These are phyloP conservation scores for Melanostigma gelatinosum DNA, from an alignment of 2,113 vertebrate species.

Conservation along the genomic window DNA sequence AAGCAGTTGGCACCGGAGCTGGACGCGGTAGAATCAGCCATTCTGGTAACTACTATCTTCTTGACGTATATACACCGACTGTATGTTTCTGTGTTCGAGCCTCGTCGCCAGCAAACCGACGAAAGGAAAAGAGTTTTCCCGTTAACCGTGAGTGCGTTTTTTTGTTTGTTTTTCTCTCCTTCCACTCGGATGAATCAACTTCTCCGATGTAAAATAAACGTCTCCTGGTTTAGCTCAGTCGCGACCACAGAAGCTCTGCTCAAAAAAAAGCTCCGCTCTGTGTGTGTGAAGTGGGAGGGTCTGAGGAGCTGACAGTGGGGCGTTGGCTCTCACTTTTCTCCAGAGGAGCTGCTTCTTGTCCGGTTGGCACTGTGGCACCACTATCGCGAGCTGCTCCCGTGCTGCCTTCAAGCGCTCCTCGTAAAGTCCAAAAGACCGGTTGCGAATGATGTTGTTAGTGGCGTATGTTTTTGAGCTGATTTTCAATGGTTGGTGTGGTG, in stretches of 20 bases:
- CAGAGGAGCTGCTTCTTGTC: not conserved
- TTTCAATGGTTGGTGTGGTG: not conserved
- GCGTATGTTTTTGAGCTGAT: not conserved
- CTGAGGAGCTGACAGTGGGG: slow-evolving; percentile 36
- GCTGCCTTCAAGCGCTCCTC: slow-evolving; percentile 31
- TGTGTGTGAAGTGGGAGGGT: not conserved
- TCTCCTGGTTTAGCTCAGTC: not conserved
- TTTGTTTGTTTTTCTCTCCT: fast-evolving
- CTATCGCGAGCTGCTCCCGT: not conserved
- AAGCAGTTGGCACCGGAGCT: slow-evolving; percentile 14
- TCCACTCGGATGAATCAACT: slow-evolving; percentile 4
- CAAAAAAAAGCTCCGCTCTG: not conserved
- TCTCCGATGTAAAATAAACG: not conserved
- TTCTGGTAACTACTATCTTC: slow-evolving; percentile 33
- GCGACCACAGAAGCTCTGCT: not conserved
- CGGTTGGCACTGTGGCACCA: not conserved
- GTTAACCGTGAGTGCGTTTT: fast-evolving
- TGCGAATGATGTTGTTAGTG: not conserved
- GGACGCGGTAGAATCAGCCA: slow-evolving; percentile 70
- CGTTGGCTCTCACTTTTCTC: slow-evolving; percentile 63
- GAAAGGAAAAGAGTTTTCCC: too few relatives aligned
- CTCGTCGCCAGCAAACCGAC: not conserved
- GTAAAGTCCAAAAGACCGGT: slow-evolving; percentile 4
- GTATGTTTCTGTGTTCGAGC: not conserved
- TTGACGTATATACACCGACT: too few relatives aligned